Evolutionary conservation across 2,888 invertebrate genomes (phyloP), one percentile per base, ranked within the genome.

Genomic region (Harpagoxenus sublaevis): DNA sequence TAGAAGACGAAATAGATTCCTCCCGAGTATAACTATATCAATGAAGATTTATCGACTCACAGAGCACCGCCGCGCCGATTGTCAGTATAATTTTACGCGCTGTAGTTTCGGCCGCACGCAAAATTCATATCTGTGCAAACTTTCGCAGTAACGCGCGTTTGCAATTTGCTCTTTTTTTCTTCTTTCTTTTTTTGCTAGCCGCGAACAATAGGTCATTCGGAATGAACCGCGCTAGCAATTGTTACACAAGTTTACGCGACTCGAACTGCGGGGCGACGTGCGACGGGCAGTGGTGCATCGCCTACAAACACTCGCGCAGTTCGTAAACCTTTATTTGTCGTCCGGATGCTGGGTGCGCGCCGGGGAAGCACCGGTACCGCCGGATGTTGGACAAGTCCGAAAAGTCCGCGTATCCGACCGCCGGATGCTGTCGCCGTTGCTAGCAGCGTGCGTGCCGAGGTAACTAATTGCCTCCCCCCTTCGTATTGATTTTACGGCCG

Each of bases 361-460:
- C 66, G 77, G 60, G 60, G 68, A 83, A 77, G 68, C 62, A 68
- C 65, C 55, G 71, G 68, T 57, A 68, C 65, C 55, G 71, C 73
- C 90, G 89, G 90, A 89, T 87, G 90, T 88, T 87, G 87, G 86
- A 87, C 88, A 87, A 90, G 90, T 87, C 84, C 88, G 87, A 89
- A 89, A 89, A 84, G 88, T 90, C 86, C 85, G 88, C 77, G 85
- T 75, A 84, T 89, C 89, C 90, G 86, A 87, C 88, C 68, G 71
- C 88, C 90, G 89, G 90, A 89, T 86, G 88, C 85, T 70, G 83
- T 87, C 79, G 66, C 86, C 86, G 84, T 84, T 60, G 63, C 75
- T 77, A 79, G 82, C 70, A 83, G 81, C 83, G 87, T 90, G 88
- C 89, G 86, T 88, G 88, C 81, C 83, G 84, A 84, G 83, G 83